Evolutionary conservation across 2,888 invertebrate species (phyloP), one percentile per base, ranked within the genome.

Genomic region (Tiphia femorata): DNA sequence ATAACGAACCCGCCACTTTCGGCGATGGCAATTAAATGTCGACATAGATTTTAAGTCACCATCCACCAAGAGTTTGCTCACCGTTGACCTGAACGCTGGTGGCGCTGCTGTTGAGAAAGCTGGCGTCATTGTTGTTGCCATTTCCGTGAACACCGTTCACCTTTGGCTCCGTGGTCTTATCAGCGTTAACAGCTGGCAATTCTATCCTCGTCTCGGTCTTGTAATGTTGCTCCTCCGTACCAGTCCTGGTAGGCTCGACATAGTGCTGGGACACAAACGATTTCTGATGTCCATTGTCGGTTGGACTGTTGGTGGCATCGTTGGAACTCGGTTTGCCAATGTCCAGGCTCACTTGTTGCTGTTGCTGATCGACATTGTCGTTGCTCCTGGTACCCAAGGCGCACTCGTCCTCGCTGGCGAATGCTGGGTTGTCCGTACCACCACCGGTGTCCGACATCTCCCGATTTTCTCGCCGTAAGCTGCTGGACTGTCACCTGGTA

Each of bases 391-490:
- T n/a, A 7, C 30, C 27, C 5, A 14, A 14, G 21, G 54, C 62
- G 62, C 62, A 64, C 23, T 80, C 80, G 33, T 81, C 80, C 49
- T 81, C 82, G 59, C 69, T 73, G 64, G 70, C 73, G 69, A 82
- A 83, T 62, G 81, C 82, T 66, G 80, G 81, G 63, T 83, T 83
- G 58, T 83, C 83, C 65, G 78, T 78, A 43, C 83, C 83, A 57
- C 40, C 20, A 30, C 68, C 71, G 53, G 61, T 61, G 60, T 73
- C 73, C 71, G 78, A 75, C 80, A 79, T 80, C 58, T 67, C 57
- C 54, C 54, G 62, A 64, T 66, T 53, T 48, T 57, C 67, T 67
- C 62, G 58, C 57, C 64, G 49, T 52, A 67, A 60, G 54, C 60
- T 51, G 35, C 61, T 62, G 50, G 63, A 53, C 67, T 64, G 55